Evolutionary conservation across 2,888 invertebrate species (phyloP), one percentile per base, ranked within the genome.

Genomic region (Amphipoea lucens): DNA sequence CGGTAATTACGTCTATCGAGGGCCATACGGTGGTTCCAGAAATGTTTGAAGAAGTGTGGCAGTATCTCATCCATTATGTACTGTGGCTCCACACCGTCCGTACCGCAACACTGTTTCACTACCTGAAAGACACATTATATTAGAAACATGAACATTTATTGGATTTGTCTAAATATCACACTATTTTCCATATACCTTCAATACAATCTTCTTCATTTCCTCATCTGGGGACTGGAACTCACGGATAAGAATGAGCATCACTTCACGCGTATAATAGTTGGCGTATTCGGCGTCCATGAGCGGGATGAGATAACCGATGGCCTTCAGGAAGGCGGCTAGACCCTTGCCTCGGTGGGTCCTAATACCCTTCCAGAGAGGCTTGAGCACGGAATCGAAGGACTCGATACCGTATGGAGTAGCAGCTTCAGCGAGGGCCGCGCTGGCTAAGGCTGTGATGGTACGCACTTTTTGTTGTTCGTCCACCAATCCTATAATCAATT

Each of bases 11-110:
- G 98, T 74, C 99, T 97, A 95, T 99, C 99, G 82, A 99, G 97
- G 3, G 99, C 99, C 99, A 99, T 99, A 87, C 99, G 98, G 94
- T 99, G 99, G 94, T 99, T 99, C 99, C 99, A 99, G 96, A 99
- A 99, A 95, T 99, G 99, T 95, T 99, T 99, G 97, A 99, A 99
- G 96, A 99, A 99, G 92, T 99, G 99, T 0, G 99, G 99, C 89
- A 99, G 97, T 90, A 99, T 99, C 94, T 99, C 99, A 91, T 99
- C 99, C 96, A 99, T 99, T 89, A 99, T 99, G 93, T 99, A 99
- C 93, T 99, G 99, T 0, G 99, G 98, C 95, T 99, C 99, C 74
- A 99, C 99, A 98, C 99, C 99, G 95, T 99, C 99, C 0, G 99
- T 99, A 17, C 99, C 99, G 94, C 99, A 99, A 96, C 99, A 99